Base-by-base conservation (phyloP, 2,113 vertebrate genomes). In the Fulica atra region DNA sequence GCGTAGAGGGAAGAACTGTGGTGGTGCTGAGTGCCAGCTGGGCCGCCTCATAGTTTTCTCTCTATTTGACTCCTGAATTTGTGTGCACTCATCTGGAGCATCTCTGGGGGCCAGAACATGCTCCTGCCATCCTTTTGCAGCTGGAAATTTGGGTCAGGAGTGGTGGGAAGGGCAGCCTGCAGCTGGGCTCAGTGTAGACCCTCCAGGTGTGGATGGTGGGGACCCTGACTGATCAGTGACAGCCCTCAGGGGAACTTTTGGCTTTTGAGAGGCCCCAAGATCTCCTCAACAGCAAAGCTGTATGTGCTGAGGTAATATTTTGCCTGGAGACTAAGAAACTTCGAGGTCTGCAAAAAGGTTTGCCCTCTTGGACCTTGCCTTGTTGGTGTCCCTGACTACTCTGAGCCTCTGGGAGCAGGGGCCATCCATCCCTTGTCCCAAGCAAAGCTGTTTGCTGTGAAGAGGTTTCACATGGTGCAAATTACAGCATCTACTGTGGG, bases 391-490 rank as follows among this genome's bases (percentile, higher is more conserved):
- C 20, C 46, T 74, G 46, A 51, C 24, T 51, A 1, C 29, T 48
- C 23, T 57, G 35, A 28, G 42, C 12, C 23, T 29, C 48, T 38
- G 29, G 33, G 7, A 88, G 29, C 25, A 21, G 48, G 18, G 57
- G 38, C 28, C 18, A 36, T 7, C 46, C 44, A 40, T 7, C 42
- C 44, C 23, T 48, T 1, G 0, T 5, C 19, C 51, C 66, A 63
- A 28, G 26, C 14, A 60, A 51, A 56, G 63, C 38, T n/a, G 10
- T 33, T 36, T 15, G 0, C 3, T 38, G 38, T 7, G 44, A 84
- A 0, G 3, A 54, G 42, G 44, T 38, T 65, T 53, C 0, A 0
- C 13, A 14, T 0, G 3, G 23, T 3, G 13, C 35, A 48, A n/a
- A n/a, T 25, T 10, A 20, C 28, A 51, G 26, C 19, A 77, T 13